A percentile compares a stretch with the other conserved stretches of the same genome.
Evolutionary conservation across 2,888 invertebrate genomes (phyloP).

Genomic region (Drosophila kuntzei): DNA sequence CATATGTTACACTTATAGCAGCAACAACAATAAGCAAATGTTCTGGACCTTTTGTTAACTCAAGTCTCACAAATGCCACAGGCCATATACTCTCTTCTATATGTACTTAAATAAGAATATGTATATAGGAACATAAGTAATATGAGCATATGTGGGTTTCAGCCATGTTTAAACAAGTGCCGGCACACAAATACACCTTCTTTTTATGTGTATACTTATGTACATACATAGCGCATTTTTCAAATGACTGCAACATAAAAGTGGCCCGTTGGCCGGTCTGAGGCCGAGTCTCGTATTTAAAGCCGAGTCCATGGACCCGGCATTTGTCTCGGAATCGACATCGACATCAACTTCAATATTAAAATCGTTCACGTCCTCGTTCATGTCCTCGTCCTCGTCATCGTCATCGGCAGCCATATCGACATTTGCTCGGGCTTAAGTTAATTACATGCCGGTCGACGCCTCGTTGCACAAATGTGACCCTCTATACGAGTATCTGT

Average conservation of each 20-base stretch:
- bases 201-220: neutral
- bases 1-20: conserved; percentile 59
- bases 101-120: too few relatives aligned
- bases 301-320: conserved; percentile 18
- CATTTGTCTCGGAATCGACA: conserved; percentile 9
- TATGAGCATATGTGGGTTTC: conserved; percentile 24
- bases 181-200: conserved; percentile 45
- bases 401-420: conserved; percentile 49
- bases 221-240: conserved; percentile 13
- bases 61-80: conserved; percentile 27
- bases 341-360: neutral
- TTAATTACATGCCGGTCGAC: conserved; percentile 80
- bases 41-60: conserved; percentile 56
- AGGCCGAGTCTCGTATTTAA: conserved; percentile 24
- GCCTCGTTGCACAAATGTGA: conserved; percentile 75
- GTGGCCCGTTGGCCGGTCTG: conserved; percentile 29
- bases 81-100: conserved; percentile 14
- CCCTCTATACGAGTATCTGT: conserved; percentile 14
- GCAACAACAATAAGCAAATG: conserved; percentile 48
- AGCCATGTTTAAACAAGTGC: conserved; percentile 57
- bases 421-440: conserved; percentile 71
- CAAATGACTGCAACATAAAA: conserved; percentile 23
- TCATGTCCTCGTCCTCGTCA: conserved; percentile 17
- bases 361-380: conserved; percentile 18
- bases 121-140: conserved; percentile 12